These are phyloP conservation scores for Sceliomorpha sp. DNA, from an alignment of 2,888 invertebrate species.

Conservation along the genomic window DNA sequence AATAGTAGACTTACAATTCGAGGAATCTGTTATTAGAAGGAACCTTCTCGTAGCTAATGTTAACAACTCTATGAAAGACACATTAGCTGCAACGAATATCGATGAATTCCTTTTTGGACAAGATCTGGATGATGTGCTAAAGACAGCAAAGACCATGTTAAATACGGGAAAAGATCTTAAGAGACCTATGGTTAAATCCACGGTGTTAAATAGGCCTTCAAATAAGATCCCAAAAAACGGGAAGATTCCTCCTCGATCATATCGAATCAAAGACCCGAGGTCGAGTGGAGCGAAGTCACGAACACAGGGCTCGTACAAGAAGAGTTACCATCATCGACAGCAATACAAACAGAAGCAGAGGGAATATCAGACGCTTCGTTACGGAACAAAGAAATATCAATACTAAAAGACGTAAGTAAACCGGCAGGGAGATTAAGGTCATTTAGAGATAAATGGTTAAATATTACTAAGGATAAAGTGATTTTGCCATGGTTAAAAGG, in stretches of 20 bases:
- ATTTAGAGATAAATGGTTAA: slow-evolving; percentile 4
- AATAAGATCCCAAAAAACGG: slow-evolving; percentile 35
- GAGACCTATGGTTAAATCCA: background rate
- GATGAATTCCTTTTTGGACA: slow-evolving; percentile 38
- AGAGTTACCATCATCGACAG: background rate
- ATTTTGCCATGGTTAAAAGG: slow-evolving; percentile 35
- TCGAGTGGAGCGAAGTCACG: slow-evolving; percentile 7
- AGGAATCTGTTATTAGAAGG: slow-evolving; percentile 41
- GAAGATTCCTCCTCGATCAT: slow-evolving; percentile 24
- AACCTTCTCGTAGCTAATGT: slow-evolving; percentile 40
- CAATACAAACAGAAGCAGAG: slow-evolving; percentile 5
- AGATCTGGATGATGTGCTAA: slow-evolving; percentile 34
- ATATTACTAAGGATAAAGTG: slow-evolving; percentile 19
- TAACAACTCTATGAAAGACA: slow-evolving; percentile 30
- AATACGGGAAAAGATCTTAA: slow-evolving; percentile 24
- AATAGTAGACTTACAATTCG: slow-evolving; percentile 42
- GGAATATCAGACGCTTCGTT: background rate
- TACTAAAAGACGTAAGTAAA: slow-evolving; percentile 14
- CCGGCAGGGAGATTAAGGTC: slow-evolving; percentile 12
- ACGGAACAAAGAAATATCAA: slow-evolving; percentile 1
- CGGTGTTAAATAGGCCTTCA: background rate
- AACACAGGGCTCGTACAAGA: background rate
- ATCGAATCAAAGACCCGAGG: background rate
- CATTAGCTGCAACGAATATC: slow-evolving; percentile 15
- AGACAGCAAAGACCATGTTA: slow-evolving; percentile 31